phyloP scores from a whole-genome alignment of 2,113 vertebrate genomes.

The Turnix velox region DNA sequence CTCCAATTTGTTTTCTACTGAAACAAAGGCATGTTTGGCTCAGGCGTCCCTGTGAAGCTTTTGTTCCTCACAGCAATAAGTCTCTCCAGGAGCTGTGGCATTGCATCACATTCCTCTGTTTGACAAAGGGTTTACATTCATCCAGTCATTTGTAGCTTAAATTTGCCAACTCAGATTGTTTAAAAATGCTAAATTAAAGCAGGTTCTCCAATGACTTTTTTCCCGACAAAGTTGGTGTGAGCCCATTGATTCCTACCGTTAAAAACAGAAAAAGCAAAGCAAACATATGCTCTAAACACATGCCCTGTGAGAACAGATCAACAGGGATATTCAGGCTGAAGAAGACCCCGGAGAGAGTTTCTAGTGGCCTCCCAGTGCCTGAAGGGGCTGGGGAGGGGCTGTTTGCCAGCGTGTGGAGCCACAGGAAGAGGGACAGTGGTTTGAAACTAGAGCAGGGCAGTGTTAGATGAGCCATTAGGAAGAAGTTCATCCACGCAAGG shows the following conservation, averaged over 20 bases:
- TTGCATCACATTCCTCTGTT: conserved; percentile 28
- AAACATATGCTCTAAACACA: too few relatives aligned
- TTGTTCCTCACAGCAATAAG: conserved; percentile 26
- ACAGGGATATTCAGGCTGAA: too few relatives aligned
- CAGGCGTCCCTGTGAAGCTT: conserved; percentile 27
- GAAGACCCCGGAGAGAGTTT: too few relatives aligned
- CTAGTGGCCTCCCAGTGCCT: too few relatives aligned
- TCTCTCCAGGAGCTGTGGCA: conserved; percentile 21
- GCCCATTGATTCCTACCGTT: neutral
- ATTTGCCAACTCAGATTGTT: conserved; percentile 1
- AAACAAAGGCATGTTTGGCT: conserved; percentile 52
- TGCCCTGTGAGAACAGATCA: too few relatives aligned
- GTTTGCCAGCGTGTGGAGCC: too few relatives aligned
- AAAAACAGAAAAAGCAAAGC: neutral
- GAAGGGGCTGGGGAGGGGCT: too few relatives aligned
- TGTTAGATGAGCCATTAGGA: too few relatives aligned
- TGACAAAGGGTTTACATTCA: conserved; percentile 40
- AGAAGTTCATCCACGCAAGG: too few relatives aligned
- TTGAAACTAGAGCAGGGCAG: too few relatives aligned
- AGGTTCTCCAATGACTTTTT: neutral
- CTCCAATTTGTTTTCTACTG: conserved; percentile 46
- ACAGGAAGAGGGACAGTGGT: too few relatives aligned
- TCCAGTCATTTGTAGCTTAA: neutral
- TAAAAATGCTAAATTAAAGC: conserved; percentile 16
- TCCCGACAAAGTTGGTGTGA: neutral